These are phyloP conservation scores for Aspidoscelis tigris DNA, from an alignment of 2,113 vertebrate genomes.

Conservation along the genomic window DNA sequence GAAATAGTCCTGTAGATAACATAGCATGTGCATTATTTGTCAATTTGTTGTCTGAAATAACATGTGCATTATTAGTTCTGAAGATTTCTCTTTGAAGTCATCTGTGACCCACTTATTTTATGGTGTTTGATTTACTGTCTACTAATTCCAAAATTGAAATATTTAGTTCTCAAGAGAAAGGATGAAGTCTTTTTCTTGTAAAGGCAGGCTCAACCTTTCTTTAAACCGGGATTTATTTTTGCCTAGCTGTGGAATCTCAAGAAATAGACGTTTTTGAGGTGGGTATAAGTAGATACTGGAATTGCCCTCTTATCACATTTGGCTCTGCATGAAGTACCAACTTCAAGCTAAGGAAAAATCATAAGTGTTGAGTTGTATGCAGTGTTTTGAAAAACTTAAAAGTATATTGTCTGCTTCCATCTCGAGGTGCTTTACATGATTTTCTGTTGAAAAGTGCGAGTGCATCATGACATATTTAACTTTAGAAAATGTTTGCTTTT, in stretches of 20 bases:
- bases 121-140: not conserved
- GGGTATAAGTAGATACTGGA: not conserved
- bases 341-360: not conserved
- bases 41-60: too few species aligned
- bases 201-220: not conserved
- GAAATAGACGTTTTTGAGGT: not conserved
- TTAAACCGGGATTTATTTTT: not conserved
- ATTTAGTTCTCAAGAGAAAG: not conserved
- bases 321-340: conserved; percentile 6
- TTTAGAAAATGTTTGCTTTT: not conserved
- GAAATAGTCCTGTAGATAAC: too few species aligned
- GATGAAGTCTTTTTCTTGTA: not conserved
- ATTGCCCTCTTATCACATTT: conserved; percentile 1
- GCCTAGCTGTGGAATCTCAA: not conserved
- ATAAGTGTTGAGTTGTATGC: conserved; percentile 4
- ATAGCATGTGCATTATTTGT: too few species aligned
- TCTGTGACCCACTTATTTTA: not conserved
- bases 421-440: not conserved
- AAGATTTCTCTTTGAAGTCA: too few species aligned
- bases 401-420: not conserved
- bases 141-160: not conserved
- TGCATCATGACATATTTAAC: not conserved
- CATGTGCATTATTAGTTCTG: too few species aligned
- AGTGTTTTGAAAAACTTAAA: conserved; percentile 1
- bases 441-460: not conserved